Conservation (phyloP, 2,113 vertebrate genomes). For the Syngnathoides biaculeatus region DNA sequence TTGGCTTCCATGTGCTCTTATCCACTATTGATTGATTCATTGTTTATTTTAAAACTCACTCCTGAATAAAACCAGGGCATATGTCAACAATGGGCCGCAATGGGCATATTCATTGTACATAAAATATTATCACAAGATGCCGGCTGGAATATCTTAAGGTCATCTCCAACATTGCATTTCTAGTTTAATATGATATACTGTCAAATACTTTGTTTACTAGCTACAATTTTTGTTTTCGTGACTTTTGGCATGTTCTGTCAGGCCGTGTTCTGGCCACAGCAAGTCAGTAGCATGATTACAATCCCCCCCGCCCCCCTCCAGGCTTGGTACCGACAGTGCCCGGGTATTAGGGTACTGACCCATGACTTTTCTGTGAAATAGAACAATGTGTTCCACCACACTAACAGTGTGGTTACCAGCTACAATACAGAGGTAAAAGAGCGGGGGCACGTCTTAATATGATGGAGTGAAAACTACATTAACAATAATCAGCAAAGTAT, state of each 20-base stretch:
- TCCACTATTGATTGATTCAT: not conserved
- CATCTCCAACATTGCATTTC: not conserved
- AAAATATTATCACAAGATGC: not conserved
- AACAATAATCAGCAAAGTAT: not conserved
- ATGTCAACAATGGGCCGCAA: not conserved
- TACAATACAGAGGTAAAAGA: too few relatives aligned
- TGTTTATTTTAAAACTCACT: not conserved
- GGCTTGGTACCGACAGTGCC: too few relatives aligned
- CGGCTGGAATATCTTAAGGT: not conserved
- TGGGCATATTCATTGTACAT: not conserved
- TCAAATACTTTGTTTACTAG: not conserved
- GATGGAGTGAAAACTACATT: too few relatives aligned
- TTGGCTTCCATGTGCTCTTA: not conserved
- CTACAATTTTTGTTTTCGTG: not conserved
- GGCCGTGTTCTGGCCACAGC: too few relatives aligned
- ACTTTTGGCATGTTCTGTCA: not conserved
- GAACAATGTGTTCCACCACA: too few relatives aligned
- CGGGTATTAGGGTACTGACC: too few relatives aligned
- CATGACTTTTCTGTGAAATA: too few relatives aligned
- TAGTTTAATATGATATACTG: not conserved
- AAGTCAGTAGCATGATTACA: too few relatives aligned
- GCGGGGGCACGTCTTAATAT: too few relatives aligned
- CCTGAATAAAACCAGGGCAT: not conserved
- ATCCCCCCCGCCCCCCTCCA: too few relatives aligned
- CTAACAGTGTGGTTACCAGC: too few relatives aligned